Percentiles rank a stretch among this genome's conserved stretches.
Evolutionary conservation across 2,888 invertebrate species (phyloP).

Genomic region (Ormyrus pomaceus): DNA sequence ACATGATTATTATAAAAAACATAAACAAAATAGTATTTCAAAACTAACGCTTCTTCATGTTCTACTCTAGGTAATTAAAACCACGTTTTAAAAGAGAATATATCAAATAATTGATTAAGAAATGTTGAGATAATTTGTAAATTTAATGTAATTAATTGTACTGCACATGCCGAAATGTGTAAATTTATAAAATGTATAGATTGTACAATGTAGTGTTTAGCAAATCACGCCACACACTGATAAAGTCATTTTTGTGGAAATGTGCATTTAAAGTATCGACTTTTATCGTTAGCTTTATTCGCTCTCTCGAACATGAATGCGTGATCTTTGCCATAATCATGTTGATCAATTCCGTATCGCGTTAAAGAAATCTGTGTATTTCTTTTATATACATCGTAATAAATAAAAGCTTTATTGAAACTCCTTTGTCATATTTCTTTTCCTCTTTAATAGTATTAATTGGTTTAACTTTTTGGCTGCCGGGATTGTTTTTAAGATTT

Average conservation of each 20-base stretch:
- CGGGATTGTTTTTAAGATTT: too few relatives aligned
- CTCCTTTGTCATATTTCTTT: background rate
- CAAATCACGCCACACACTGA: background rate
- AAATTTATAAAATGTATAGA: constrained; percentile 32
- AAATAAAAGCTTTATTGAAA: constrained; percentile 28
- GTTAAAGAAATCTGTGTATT: constrained; percentile 23
- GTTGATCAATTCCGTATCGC: constrained; percentile 17
- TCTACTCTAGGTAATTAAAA: constrained; percentile 9
- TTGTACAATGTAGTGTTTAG: constrained; percentile 28
- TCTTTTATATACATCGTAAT: constrained; percentile 33
- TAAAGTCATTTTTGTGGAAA: constrained; percentile 10
- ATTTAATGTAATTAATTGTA: constrained; percentile 14
- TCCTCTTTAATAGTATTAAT: background rate
- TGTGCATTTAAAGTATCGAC: constrained; percentile 23
- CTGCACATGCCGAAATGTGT: background rate
- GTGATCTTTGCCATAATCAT: background rate
- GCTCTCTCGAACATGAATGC: constrained; percentile 11
- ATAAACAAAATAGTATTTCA: constrained; percentile 13
- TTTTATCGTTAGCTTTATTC: constrained; percentile 5
- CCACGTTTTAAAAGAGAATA: background rate
- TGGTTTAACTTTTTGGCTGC: too few relatives aligned
- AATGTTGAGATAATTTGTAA: constrained; percentile 13
- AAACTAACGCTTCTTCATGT: background rate
- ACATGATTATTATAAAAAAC: background rate
- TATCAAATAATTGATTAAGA: background rate